Conservation (phyloP, 1,140 invertebrate genomes). For the Phortica variegata region DNA sequence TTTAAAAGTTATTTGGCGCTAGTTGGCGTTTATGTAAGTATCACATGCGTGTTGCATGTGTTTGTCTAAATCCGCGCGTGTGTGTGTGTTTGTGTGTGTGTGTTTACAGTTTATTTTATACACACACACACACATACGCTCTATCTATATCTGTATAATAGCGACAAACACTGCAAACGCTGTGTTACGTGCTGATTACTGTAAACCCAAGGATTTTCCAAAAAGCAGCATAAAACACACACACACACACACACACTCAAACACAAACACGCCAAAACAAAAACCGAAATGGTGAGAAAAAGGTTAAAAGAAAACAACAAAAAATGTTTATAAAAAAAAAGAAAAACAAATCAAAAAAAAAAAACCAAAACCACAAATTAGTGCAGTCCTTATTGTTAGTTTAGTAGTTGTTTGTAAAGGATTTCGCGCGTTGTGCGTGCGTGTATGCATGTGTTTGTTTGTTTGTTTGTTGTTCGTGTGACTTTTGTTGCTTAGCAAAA, state of each 20-base stretch:
- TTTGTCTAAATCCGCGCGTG: too few species aligned
- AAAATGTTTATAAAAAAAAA: too few species aligned
- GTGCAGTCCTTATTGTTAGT: conserved; percentile 47
- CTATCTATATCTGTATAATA: conserved; percentile 21
- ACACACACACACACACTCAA: background rate
- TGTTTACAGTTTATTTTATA: background rate
- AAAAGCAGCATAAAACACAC: background rate
- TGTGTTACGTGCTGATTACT: conserved; percentile 50
- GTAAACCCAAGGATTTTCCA: conserved; percentile 47
- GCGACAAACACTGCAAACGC: conserved; percentile 47
- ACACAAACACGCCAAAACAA: background rate
- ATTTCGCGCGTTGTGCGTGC: conserved; percentile 31
- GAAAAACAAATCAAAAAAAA: background rate
- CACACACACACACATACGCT: conserved; percentile 4
- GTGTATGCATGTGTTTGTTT: conserved; percentile 4
- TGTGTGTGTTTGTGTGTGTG: too few species aligned
- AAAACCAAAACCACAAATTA: conserved; percentile 32
- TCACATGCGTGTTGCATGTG: conserved; percentile 4
- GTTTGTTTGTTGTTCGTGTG: background rate
- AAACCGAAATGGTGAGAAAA: background rate
- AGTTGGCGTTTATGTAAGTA: conserved; percentile 52
- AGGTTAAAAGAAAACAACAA: background rate
- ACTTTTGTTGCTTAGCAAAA: conserved; percentile 40
- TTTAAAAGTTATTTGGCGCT: conserved; percentile 52
- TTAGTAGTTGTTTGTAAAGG: conserved; percentile 47